Evolutionary conservation across 53 echinoderm and acorn worm genomes (phyloP).

Genomic region (Temnopleurus reevesii): DNA sequence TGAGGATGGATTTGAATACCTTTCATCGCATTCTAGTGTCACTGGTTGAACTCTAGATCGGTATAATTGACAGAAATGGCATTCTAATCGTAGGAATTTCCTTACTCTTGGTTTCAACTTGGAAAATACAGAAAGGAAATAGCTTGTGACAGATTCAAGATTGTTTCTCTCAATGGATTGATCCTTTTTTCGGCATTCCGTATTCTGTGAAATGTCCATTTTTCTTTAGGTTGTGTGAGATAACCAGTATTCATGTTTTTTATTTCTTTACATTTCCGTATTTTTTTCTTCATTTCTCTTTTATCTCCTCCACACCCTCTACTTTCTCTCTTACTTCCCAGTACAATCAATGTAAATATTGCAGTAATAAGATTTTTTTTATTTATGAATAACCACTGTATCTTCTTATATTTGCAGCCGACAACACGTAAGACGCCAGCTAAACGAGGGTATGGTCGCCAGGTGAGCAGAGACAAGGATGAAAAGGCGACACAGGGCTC

Average conservation of each 20-base stretch:
- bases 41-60: background rate
- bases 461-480: slow-evolving; percentile 57
- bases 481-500: background rate
- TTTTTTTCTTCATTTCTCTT: background rate
- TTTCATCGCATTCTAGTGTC: too few species aligned
- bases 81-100: background rate
- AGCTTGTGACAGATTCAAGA: too few species aligned
- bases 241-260: background rate
- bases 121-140: background rate
- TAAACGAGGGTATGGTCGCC: slow-evolving; percentile 48
- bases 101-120: background rate
- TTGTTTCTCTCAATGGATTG: background rate
- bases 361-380: too few species aligned
- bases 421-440: slow-evolving; percentile 43
- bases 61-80: background rate
- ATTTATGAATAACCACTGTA: background rate
- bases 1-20: too few species aligned
- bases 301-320: background rate
- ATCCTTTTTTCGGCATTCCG: background rate
- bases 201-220: background rate
- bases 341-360: too few species aligned
- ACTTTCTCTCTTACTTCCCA: background rate
- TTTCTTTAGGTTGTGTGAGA: background rate
- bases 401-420: slow-evolving; percentile 36
- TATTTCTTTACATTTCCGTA: background rate